Base-by-base conservation (phyloP, 2,888 invertebrate genomes). In the Holacanthella duospinosa region DNA sequence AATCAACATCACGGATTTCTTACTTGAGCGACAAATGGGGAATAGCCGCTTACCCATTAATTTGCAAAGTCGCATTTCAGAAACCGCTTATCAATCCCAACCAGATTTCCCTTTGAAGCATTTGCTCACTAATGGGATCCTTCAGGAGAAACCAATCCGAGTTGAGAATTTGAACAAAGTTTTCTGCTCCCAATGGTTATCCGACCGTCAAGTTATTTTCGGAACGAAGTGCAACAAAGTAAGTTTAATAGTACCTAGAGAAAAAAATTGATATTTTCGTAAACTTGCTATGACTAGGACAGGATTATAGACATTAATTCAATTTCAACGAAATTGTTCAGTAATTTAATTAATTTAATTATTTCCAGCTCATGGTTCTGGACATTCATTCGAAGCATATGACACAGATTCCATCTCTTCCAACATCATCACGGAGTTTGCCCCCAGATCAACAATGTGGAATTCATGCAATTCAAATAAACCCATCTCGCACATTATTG, bases 201-300 rank as follows among this genome's bases (percentile, higher is more conserved):
- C 91, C 72, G 91, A 93, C 78, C 83, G 92, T 74, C 93, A 94
- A 80, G 89, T 96, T 63, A 92, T 94, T 26, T 93, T 94, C 77
- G 96, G 95, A 61, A 95, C 95, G 59, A 96, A 96, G 78, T 95
- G 96, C 79, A 95, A 95, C 80, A 93, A 93, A 84, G 89, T 90
- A 77, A 29, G 27, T 53, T 6, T 24, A 26, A 21, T 28, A 6
- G 19, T 26, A n/a, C n/a, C n/a, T n/a, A n/a, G n/a, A 55, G 9
- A 12, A 36, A 36, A 36, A 6, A 36, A 12, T 53, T 53, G 12
- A 53, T 53, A 6, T 6, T 53, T 53, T 6, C 24, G 4, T 53
- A 21, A 21, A 9, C n/a, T 53, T 53, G n/a, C 53, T 21, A 53
- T 53, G 24, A 1, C 53, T 63, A 4, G 25, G n/a, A 44, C n/a